A percentile compares a stretch with the other conserved stretches of the same genome.
phyloP scores from a whole-genome alignment of 2,113 vertebrate genomes.

The Himantopus leucocephalus region DNA sequence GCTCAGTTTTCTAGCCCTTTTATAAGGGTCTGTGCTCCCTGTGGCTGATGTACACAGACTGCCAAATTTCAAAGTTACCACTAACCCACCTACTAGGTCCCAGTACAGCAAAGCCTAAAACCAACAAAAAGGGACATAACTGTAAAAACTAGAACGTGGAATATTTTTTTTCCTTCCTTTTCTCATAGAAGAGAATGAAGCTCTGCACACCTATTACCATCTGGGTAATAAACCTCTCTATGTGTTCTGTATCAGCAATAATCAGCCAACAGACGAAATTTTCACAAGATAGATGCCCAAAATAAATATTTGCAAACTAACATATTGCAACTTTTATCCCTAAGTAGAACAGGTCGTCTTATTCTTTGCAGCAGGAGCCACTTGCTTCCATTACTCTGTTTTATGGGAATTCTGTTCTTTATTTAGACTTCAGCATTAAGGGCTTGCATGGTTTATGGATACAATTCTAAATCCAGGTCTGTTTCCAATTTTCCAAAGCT shows the following conservation, averaged over 20 bases:
- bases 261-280: background rate
- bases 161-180: background rate
- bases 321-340: background rate
- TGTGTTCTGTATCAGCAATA: background rate
- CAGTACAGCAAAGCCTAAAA: background rate
- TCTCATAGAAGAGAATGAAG: background rate
- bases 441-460: background rate
- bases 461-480: background rate
- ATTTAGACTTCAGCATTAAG: background rate
- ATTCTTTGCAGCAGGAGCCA: background rate
- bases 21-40: background rate
- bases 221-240: background rate
- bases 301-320: background rate
- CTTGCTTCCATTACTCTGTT: background rate
- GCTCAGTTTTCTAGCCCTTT: background rate
- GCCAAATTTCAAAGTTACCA: background rate
- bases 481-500: background rate
- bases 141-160: background rate
- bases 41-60: background rate
- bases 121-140: background rate
- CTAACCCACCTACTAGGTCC: background rate
- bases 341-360: background rate
- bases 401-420: constrained; percentile 18
- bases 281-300: background rate
- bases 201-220: background rate